Conservation (phyloP, 2,113 vertebrate species). For the Burhinus bistriatus region DNA sequence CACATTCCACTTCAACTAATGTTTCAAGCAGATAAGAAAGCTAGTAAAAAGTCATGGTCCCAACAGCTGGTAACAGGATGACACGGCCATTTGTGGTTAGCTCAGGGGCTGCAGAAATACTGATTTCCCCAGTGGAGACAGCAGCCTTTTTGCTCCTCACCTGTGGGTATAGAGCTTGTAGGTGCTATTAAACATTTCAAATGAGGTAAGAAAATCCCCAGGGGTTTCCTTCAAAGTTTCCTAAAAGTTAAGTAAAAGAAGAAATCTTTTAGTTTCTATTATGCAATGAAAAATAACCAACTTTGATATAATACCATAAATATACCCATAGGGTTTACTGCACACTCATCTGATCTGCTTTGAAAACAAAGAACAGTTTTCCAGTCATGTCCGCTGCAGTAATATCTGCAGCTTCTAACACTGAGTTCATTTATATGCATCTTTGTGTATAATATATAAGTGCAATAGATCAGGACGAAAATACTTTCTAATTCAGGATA, state of each 20-base stretch:
- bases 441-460: not conserved
- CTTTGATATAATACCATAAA: not conserved
- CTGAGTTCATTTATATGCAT: not conserved
- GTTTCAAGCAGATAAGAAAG: not conserved
- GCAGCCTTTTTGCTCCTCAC: constrained; percentile 71
- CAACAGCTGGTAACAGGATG: not conserved
- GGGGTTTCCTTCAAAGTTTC: constrained; percentile 88
- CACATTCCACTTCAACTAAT: not conserved
- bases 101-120: not conserved
- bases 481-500: not conserved
- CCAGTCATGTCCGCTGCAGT: not conserved
- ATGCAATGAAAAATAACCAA: not conserved
- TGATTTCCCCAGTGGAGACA: not conserved
- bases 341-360: not conserved
- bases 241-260: constrained; percentile 72
- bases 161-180: constrained; percentile 96
- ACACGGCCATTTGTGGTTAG: not conserved
- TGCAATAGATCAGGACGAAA: not conserved
- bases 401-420: not conserved
- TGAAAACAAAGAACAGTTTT: not conserved
- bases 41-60: not conserved
- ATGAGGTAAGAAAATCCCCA: constrained; percentile 82
- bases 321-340: not conserved
- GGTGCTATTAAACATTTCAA: constrained; percentile 93
- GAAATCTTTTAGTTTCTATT: not conserved